A percentile compares a stretch with the other conserved stretches of the same genome.
Conservation (phyloP, 2,113 vertebrate genomes). For the Melanerpes formicivorus region DNA sequence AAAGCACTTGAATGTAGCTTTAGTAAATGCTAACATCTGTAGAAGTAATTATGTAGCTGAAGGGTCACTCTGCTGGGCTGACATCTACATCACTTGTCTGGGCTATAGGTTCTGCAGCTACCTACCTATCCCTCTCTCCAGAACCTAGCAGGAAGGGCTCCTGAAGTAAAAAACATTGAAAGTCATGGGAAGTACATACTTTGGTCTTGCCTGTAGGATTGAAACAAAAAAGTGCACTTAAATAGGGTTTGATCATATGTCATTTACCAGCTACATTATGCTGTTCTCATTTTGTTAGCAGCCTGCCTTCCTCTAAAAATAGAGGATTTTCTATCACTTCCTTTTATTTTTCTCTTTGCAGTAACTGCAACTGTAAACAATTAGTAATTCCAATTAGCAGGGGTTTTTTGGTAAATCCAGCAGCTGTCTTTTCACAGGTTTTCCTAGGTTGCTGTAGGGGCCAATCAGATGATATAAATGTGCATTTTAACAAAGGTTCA, state of each 20-base stretch:
- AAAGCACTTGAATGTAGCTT: not conserved
- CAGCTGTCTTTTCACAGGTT: slow-evolving; percentile 54
- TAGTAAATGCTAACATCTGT: not conserved
- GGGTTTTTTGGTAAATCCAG: not conserved
- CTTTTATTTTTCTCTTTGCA: not conserved
- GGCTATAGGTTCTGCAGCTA: not conserved
- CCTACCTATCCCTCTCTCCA: not conserved
- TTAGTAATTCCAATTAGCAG: slow-evolving; percentile 38
- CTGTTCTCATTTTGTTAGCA: not conserved
- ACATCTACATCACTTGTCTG: not conserved
- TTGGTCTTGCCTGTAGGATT: not conserved
- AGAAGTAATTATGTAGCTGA: not conserved
- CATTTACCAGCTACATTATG: not conserved
- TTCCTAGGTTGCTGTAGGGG: slow-evolving; percentile 27
- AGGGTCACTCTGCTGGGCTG: not conserved
- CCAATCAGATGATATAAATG: slow-evolving; percentile 59
- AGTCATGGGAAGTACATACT: not conserved
- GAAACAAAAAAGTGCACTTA: not conserved
- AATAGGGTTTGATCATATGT: not conserved
- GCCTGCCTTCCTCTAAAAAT: not conserved
- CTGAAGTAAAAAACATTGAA: not conserved
- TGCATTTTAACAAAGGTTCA: slow-evolving; percentile 68
- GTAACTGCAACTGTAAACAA: slow-evolving; percentile 29
- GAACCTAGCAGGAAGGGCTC: not conserved
- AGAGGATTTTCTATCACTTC: not conserved